These are phyloP conservation scores for Platichthys flesus DNA, from an alignment of 2,113 vertebrate species.

Conservation along the genomic window DNA sequence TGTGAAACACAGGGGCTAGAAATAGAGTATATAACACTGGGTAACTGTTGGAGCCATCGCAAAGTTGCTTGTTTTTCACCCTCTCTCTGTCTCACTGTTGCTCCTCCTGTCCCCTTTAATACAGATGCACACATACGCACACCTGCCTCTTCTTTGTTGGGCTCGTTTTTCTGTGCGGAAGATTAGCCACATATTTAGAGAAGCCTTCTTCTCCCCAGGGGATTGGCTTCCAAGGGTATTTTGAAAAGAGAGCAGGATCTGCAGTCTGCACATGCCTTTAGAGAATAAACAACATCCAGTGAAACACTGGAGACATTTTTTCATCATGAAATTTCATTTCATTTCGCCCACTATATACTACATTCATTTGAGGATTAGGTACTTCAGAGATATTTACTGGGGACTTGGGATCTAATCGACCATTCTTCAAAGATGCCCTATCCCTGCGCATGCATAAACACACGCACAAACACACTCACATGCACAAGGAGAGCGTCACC, in stretches of 20 bases:
- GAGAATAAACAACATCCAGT: slow-evolving; percentile 55
- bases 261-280: slow-evolving; percentile 64
- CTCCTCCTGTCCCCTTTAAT: slow-evolving; percentile 44
- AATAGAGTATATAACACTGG: slow-evolving; percentile 61
- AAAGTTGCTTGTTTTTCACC: slow-evolving; percentile 51
- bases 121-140: slow-evolving; percentile 23
- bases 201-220: slow-evolving; percentile 59
- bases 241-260: slow-evolving; percentile 58
- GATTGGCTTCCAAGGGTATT: slow-evolving; percentile 69
- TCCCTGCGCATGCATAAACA: background rate
- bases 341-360: slow-evolving; percentile 6
- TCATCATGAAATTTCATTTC: slow-evolving; percentile 20
- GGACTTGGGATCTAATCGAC: background rate
- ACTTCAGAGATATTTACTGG: background rate
- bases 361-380: background rate
- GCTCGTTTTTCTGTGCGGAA: slow-evolving; percentile 54
- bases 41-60: slow-evolving; percentile 47
- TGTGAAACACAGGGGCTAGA: slow-evolving; percentile 25
- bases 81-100: slow-evolving; percentile 42
- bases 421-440: background rate
- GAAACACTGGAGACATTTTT: slow-evolving; percentile 40
- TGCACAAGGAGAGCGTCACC: background rate
- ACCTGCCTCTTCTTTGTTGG: slow-evolving; percentile 41
- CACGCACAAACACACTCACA: background rate
- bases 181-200: slow-evolving; percentile 78